Evolutionary conservation across 2,797 vertebrate genomes (phyloP), one percentile per base, ranked within the genome.

Genomic region (Smutsia temminckii): DNA sequence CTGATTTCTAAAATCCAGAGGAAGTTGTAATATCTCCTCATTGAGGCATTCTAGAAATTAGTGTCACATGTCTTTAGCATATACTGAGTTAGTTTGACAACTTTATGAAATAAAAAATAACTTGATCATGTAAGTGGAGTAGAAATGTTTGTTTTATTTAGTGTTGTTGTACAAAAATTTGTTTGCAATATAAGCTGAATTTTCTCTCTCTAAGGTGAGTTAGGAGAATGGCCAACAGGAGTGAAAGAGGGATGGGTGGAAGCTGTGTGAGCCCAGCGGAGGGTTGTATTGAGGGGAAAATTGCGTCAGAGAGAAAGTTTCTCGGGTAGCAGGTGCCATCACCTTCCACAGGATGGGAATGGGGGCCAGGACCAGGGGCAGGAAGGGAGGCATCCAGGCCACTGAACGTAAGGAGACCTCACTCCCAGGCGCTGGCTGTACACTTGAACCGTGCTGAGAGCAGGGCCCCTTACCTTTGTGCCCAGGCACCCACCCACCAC

Each of bases 1-100:
- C 57, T 68, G 61, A 84, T 95, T 86, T 80, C 85, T 88, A 71
- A 94, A 91, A 75, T 75, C 49, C 83, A 42, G 66, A 91, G 69
- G n/a, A 13, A 66, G 40, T 64, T 81, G 1, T 32, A 49, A 40
- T 17, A 46, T 12, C 12, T 3, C 93, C 32, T 92, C 40, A 37
- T 18, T 88, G 53, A 25, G 57, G 23, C 59, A 79, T 71, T 81
- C 66, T 46, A 84, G 64, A 77, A 95, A 95, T 90, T 40, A 75
- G 20, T 69, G 53, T 51, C 25, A 37, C 12, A 10, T 11, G 55
- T 69, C 85, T 92, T 80, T 64, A 75, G 72, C 17, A 79, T 61
- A 74, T 27, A 13, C 46, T 46, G 53, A 95, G 25, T 92, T 90
- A 34, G 10, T 53, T 34, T 83, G 74, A n/a, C 69, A 94, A 80